Evolutionary conservation across 1,140 invertebrate species (phyloP), one percentile per base, ranked within the genome.

Genomic region (Cydia pomonella): DNA sequence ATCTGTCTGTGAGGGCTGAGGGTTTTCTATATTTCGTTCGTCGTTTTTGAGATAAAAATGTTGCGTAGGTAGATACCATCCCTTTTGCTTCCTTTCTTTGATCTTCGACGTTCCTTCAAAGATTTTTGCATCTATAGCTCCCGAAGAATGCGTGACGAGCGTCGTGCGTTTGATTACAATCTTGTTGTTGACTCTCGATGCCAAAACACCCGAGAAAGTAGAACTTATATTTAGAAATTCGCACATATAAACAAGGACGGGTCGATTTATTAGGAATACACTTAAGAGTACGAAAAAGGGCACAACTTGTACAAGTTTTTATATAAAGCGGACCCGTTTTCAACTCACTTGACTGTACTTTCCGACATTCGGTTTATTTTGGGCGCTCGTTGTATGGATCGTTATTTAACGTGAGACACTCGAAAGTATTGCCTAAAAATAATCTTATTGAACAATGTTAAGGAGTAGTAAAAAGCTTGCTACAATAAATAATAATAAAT

Each of bases 141-240:
- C 29, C 33, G n/a, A 16, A 69, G 64, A 69, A 69, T 69, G 64
- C 33, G 29, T 69, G 64, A 69, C n/a, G 27, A 6, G 29, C n/a
- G 41, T 10, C 64, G 41, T 77, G 76, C 53, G 75, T 73, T 25
- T 73, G 47, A 74, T 76, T 78, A 72, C 72, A 62, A 79, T 73
- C 72, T 75, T 75, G 78, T 76, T 77, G 73, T 79, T 41, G 75
- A 27, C 5, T 38, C 21, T 33, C 66, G 64, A 53, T 79, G 78
- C 78, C 78, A 79, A 79, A 79, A 64, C 33, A 63, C 50, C 73
- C 53, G 78, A 77, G 77, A 79, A 79, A 79, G 78, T 77, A 64
- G 72, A 75, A 38, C 47, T 38, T 79, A 79, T 73, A 75, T 75
- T 77, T 76, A 79, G 78, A 75, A 53, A 44, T 72, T 75, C 21